Percentiles rank a stretch among this genome's conserved stretches.
Evolutionary conservation across 2,113 vertebrate genomes (phyloP).

Genomic region (Carlito syrichta): DNA sequence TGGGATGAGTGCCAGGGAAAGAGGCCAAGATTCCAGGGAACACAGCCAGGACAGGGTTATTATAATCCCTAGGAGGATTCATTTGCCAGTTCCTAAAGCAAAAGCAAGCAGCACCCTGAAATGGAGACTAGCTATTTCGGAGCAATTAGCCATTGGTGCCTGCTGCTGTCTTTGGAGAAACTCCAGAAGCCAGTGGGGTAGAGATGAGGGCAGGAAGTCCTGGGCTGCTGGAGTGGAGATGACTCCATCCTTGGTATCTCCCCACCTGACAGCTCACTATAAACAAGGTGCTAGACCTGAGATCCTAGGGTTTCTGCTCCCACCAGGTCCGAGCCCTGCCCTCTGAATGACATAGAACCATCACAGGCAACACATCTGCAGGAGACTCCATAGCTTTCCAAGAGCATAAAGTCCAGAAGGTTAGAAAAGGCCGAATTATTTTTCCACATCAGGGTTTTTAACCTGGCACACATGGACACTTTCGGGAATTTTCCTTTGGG

Average conservation of each 20-base stretch:
- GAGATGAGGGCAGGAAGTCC: background rate
- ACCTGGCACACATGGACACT: background rate
- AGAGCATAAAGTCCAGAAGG: background rate
- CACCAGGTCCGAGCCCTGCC: fast-evolving
- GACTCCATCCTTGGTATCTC: background rate
- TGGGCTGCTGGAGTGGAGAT: background rate
- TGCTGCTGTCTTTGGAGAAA: conserved; percentile 71
- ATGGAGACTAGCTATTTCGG: conserved; percentile 76
- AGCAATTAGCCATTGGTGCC: conserved; percentile 67
- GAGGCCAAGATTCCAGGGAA: conserved; percentile 77
- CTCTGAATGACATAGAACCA: background rate
- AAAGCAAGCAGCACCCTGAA: conserved; percentile 76
- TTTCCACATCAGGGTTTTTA: background rate
- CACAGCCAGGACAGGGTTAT: conserved; percentile 75
- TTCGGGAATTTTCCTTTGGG: background rate
- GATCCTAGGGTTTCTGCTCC: background rate
- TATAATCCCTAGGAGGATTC: conserved; percentile 76
- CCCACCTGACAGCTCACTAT: fast-evolving
- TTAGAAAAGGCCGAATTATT: background rate
- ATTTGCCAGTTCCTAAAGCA: conserved; percentile 77
- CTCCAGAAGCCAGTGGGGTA: conserved; percentile 55
- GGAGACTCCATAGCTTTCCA: background rate
- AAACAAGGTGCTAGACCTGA: background rate
- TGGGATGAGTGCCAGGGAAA: conserved; percentile 72
- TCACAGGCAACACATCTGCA: no score